phyloP scores from a whole-genome alignment of 2,113 vertebrate genomes.

The Ciconia stormi region DNA sequence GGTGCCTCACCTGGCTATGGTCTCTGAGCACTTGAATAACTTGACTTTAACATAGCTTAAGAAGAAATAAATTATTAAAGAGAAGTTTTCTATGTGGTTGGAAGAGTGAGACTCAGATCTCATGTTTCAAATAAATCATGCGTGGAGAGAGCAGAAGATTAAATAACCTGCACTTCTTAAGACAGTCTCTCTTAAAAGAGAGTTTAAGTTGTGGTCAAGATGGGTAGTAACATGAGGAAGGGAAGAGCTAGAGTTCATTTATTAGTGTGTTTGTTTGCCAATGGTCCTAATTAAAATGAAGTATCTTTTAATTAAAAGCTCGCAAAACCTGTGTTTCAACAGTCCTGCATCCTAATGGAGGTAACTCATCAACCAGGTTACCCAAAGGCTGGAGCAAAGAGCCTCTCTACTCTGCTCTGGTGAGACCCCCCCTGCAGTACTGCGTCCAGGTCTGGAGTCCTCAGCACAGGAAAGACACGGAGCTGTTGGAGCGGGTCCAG shows the following conservation, averaged over 20 bases:
- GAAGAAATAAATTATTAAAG: neutral
- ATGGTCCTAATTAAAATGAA: neutral
- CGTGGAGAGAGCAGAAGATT: neutral
- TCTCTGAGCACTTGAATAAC: neutral
- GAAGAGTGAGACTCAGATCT: neutral
- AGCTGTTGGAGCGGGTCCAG: no score
- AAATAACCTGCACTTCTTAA: neutral
- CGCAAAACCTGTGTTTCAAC: neutral
- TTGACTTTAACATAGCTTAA: neutral
- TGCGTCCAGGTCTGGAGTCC: no score
- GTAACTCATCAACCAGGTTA: neutral
- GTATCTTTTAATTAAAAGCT: neutral
- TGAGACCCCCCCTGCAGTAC: no score
- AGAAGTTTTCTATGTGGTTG: rapidly evolving
- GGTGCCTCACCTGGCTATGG: neutral
- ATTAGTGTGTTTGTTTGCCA: neutral
- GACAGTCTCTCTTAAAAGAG: neutral
- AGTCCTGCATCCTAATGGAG: neutral
- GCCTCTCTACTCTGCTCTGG: no score
- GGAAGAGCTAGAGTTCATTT: neutral
- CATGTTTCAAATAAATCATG: neutral
- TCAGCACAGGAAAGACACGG: no score
- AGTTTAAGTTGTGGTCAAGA: neutral
- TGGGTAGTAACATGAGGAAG: neutral
- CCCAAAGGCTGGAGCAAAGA: neutral